These are phyloP conservation scores for Rana temporaria DNA, from an alignment of 2,113 vertebrate species.

Conservation along the genomic window DNA sequence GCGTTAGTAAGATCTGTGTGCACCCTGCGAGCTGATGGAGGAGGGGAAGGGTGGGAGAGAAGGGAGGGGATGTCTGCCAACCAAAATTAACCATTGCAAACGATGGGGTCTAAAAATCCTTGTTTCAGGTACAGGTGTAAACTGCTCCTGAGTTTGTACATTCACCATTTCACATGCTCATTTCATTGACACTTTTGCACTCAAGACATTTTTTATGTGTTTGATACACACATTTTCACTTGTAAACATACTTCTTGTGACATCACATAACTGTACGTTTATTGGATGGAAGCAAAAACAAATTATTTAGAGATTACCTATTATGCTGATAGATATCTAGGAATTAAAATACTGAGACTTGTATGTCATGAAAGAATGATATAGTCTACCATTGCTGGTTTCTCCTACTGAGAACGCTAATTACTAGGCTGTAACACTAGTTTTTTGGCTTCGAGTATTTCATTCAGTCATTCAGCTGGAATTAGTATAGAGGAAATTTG, in stretches of 20 bases:
- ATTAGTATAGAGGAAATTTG: too few species aligned
- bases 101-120: conserved; percentile 12
- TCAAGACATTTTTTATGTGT: neutral
- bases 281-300: neutral
- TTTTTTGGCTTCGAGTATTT: too few species aligned
- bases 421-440: too few species aligned
- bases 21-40: conserved; percentile 67
- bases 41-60: conserved; percentile 13
- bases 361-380: too few species aligned
- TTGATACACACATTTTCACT: neutral
- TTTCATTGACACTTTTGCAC: too few species aligned
- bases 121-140: neutral
- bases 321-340: too few species aligned
- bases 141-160: neutral
- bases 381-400: too few species aligned
- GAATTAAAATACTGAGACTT: too few species aligned
- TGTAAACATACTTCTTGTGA: neutral
- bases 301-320: too few species aligned
- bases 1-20: conserved; percentile 60
- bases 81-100: conserved; percentile 46
- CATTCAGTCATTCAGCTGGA: too few species aligned
- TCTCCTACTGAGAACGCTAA: too few species aligned
- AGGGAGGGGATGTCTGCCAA: conserved; percentile 48
- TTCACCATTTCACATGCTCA: neutral
- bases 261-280: neutral